These are phyloP conservation scores for Notodonta dromedarius DNA, from an alignment of 2,888 invertebrate species.

Conservation along the genomic window DNA sequence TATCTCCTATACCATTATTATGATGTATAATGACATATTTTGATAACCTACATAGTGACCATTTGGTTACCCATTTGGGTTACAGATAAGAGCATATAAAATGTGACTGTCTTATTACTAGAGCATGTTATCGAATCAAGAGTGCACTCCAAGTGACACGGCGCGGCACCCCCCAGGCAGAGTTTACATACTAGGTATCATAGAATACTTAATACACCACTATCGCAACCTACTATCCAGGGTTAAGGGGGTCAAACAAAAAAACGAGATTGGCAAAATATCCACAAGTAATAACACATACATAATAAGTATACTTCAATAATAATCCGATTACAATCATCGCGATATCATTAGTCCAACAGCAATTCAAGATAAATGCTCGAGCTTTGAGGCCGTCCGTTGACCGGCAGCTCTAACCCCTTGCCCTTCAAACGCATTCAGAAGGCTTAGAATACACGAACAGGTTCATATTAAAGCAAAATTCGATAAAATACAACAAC, in stretches of 20 bases:
- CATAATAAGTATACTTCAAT: neutral
- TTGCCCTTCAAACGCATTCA: too few relatives aligned
- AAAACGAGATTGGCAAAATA: neutral
- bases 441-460: too few relatives aligned
- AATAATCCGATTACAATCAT: constrained; percentile 2
- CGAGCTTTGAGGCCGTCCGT: neutral
- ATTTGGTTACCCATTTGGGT: constrained; percentile 17
- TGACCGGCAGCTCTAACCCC: neutral
- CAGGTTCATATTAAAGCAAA: too few relatives aligned
- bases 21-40: too few relatives aligned
- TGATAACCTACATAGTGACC: constrained; percentile 1
- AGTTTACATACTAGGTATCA: constrained; percentile 2
- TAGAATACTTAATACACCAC: too few relatives aligned
- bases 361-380: neutral
- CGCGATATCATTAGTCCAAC: too few relatives aligned
- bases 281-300: neutral
- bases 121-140: constrained; percentile 16
- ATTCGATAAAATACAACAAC: too few relatives aligned
- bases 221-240: neutral
- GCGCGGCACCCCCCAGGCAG: constrained; percentile 12
- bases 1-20: too few relatives aligned
- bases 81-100: constrained; percentile 25
- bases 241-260: neutral
- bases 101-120: constrained; percentile 19
- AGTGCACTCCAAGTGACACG: constrained; percentile 9